A percentile compares a stretch with the other conserved stretches of the same genome.
phyloP scores from a whole-genome alignment of 2,113 vertebrate species.

The Muntiacus muntjak region DNA sequence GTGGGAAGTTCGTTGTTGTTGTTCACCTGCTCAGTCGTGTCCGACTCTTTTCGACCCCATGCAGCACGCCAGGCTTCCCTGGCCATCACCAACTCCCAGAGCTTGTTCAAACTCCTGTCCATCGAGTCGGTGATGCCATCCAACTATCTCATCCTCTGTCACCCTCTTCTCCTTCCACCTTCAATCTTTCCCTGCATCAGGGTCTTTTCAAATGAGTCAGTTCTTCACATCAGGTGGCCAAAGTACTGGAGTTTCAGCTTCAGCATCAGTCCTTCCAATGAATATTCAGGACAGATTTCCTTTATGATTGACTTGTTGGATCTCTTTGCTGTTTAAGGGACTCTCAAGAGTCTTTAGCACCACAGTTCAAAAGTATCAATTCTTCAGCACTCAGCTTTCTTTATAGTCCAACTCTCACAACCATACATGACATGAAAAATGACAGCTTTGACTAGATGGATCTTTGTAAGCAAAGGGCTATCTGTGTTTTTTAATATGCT shows the following conservation, averaged over 20 bases:
- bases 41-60: accelerated
- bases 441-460: too few relatives aligned
- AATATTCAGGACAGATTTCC: too few relatives aligned
- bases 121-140: accelerated
- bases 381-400: too few relatives aligned
- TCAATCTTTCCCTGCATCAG: background rate
- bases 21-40: background rate
- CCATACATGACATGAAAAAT: too few relatives aligned
- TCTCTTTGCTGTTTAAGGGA: too few relatives aligned
- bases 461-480: too few relatives aligned
- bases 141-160: background rate
- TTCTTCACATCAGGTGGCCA: background rate
- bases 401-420: too few relatives aligned
- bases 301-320: too few relatives aligned
- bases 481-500: background rate
- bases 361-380: too few relatives aligned
- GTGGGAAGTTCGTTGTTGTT: background rate
- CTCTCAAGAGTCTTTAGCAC: too few relatives aligned
- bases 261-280: background rate
- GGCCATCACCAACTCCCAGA: background rate
- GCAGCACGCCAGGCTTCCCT: background rate
- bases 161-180: background rate
- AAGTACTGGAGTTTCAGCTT: background rate
- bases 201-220: background rate
- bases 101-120: background rate